Conservation (phyloP, 2,888 invertebrate species). For the Acronicta alni region DNA sequence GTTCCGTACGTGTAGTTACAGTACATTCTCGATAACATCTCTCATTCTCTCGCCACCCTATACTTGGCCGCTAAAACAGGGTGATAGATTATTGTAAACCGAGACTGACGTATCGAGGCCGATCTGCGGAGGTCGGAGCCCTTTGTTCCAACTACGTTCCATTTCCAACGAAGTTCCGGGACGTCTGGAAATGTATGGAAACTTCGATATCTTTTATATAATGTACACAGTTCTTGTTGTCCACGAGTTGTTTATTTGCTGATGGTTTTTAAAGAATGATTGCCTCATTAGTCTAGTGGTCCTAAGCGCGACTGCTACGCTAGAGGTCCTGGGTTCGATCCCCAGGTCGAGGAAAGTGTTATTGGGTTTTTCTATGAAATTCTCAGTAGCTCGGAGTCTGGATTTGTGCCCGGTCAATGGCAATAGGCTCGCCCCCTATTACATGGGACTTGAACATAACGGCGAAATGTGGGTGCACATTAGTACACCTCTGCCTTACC, state of each 20-base stretch:
- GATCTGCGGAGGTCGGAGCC: conserved; percentile 3
- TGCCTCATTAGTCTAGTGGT: no score
- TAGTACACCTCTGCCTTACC: no score
- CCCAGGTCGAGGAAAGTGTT: no score
- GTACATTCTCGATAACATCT: not conserved
- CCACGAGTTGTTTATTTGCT: not conserved
- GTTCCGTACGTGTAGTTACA: no score
- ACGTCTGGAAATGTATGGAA: not conserved
- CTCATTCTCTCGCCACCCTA: not conserved
- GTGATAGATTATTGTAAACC: conserved; percentile 22
- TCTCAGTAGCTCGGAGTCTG: no score
- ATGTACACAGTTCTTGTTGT: not conserved
- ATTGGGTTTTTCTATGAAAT: no score
- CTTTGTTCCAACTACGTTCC: conserved; percentile 25
- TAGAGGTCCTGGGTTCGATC: no score
- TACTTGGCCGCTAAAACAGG: conserved; percentile 14
- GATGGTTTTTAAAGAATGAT: no score
- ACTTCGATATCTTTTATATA: not conserved
- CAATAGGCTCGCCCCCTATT: not conserved
- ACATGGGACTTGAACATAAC: no score
- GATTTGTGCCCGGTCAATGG: conserved; percentile 22
- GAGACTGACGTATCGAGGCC: conserved; percentile 15
- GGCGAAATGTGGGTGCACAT: no score
- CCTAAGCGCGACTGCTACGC: no score
- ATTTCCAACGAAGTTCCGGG: conserved; percentile 16